These are phyloP conservation scores for Laupala kohalensis DNA, from an alignment of 1,140 invertebrate species.

Conservation along the genomic window DNA sequence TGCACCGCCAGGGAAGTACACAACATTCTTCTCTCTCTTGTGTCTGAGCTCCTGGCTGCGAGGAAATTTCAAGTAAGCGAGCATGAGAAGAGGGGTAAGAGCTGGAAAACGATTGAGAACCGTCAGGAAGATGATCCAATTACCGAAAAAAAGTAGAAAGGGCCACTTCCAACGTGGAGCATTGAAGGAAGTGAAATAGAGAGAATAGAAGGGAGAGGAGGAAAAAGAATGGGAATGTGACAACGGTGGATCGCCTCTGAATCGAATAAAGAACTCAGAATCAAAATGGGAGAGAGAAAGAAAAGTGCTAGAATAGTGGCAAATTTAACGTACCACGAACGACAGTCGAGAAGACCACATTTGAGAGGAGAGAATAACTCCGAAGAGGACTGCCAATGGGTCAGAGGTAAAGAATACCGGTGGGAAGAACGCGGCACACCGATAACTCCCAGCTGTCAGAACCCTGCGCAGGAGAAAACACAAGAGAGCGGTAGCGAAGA, in stretches of 20 bases:
- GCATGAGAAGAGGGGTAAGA: neutral
- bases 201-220: neutral
- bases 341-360: neutral
- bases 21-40: too few relatives aligned
- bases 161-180: neutral
- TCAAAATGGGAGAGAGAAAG: neutral
- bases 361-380: neutral
- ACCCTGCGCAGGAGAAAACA: neutral
- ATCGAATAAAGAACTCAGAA: neutral
- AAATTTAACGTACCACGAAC: neutral
- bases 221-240: neutral
- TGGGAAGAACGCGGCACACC: too few relatives aligned
- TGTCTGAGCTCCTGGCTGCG: too few relatives aligned
- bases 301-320: neutral
- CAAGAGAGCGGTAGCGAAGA: neutral
- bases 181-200: neutral
- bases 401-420: too few relatives aligned
- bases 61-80: neutral
- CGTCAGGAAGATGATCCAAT: neutral
- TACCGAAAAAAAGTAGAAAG: neutral
- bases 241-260: neutral
- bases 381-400: too few relatives aligned
- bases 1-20: too few relatives aligned
- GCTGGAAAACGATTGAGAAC: neutral
- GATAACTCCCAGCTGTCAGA: neutral